Conservation (phyloP, 2,888 invertebrate genomes). For the Lasioglossum malachurum region DNA sequence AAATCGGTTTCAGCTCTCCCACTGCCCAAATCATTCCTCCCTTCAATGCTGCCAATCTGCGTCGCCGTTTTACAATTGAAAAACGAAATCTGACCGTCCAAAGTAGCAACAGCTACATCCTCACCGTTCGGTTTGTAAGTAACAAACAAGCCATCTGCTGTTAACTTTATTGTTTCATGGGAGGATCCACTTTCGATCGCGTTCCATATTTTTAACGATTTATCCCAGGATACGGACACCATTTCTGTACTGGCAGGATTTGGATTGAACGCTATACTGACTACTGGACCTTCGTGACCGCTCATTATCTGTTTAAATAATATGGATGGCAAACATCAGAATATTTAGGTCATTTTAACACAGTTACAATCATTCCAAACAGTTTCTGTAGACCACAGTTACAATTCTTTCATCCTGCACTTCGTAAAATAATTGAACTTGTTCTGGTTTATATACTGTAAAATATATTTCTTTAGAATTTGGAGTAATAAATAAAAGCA, state of each 20-base stretch:
- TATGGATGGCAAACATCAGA: not conserved
- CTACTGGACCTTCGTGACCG: constrained; percentile 97
- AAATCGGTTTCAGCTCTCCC: constrained; percentile 93
- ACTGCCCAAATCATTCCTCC: constrained; percentile 94
- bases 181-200: constrained; percentile 92
- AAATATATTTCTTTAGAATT: no score
- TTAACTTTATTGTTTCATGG: constrained; percentile 92
- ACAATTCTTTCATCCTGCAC: not conserved
- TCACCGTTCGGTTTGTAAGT: constrained; percentile 95
- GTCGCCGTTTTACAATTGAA: constrained; percentile 90
- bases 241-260: constrained; percentile 90
- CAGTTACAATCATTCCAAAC: not conserved
- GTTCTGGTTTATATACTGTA: no score
- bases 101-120: constrained; percentile 96
- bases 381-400: not conserved
- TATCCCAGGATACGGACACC: constrained; percentile 98
- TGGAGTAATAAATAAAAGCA: no score
- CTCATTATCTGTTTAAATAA: constrained; percentile 88
- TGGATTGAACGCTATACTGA: constrained; percentile 93
- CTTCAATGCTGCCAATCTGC: constrained; percentile 94
- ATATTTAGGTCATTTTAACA: not conserved
- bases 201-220: constrained; percentile 96
- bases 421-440: not conserved
- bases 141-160: constrained; percentile 93
- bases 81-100: constrained; percentile 94